Conservation (phyloP, 2,113 vertebrate species). For the Barnardius zonarius region DNA sequence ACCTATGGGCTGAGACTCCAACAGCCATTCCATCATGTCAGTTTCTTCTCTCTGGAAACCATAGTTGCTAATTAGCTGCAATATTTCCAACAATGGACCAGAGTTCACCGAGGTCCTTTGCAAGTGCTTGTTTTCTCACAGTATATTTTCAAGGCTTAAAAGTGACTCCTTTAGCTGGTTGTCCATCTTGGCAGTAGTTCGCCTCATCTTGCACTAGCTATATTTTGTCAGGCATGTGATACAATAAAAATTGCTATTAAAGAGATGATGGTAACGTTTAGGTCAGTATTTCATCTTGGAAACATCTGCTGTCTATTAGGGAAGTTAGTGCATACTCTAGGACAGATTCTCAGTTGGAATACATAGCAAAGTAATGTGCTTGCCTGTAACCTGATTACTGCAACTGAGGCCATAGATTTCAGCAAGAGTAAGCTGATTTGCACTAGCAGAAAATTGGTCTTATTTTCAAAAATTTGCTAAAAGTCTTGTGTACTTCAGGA, state of each 20-base stretch:
- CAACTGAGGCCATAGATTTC: neutral
- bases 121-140: slow-evolving; percentile 8
- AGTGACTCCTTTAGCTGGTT: neutral
- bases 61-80: slow-evolving; percentile 45
- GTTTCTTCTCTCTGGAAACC: slow-evolving; percentile 9
- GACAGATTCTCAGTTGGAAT: neutral
- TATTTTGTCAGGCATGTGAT: neutral
- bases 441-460: neutral
- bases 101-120: neutral
- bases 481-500: neutral
- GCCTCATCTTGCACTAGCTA: neutral
- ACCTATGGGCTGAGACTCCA: neutral
- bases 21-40: slow-evolving; percentile 7
- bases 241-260: neutral
- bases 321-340: neutral
- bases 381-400: neutral
- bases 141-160: neutral
- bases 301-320: neutral
- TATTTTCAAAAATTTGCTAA: neutral
- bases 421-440: neutral
- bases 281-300: neutral
- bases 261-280: neutral
- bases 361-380: fast-evolving
- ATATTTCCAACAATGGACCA: neutral
- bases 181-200: neutral